These are phyloP conservation scores for Brenthis daphne DNA, from an alignment of 2,888 invertebrate species.

Conservation along the genomic window DNA sequence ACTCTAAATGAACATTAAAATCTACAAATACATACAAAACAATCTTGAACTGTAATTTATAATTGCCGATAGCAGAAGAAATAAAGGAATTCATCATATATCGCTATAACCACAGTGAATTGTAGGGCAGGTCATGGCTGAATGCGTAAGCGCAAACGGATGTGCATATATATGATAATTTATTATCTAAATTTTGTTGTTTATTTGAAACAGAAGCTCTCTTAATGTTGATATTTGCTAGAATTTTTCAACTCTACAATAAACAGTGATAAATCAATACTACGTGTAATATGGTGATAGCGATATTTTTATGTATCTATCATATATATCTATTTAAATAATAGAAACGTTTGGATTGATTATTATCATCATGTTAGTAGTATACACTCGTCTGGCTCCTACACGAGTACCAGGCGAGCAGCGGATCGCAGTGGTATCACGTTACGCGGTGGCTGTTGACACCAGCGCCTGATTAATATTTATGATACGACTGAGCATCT, in stretches of 20 bases:
- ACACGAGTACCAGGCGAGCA: constrained; percentile 73
- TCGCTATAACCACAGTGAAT: constrained; percentile 56
- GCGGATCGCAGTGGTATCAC: constrained; percentile 77
- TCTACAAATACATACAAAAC: not conserved
- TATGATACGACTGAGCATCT: constrained; percentile 82
- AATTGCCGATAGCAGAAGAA: constrained; percentile 43
- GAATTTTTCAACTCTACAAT: constrained; percentile 23
- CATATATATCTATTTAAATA: not conserved
- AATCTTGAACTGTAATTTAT: constrained; percentile 16
- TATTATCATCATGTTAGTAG: constrained; percentile 43
- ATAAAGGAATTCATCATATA: constrained; percentile 51
- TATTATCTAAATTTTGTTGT: constrained; percentile 62
- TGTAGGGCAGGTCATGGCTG: constrained; percentile 80
- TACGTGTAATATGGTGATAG: not conserved
- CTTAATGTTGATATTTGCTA: constrained; percentile 20
- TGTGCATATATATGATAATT: constrained; percentile 60
- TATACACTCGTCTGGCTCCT: constrained; percentile 57
- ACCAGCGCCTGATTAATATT: constrained; percentile 83
- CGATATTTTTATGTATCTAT: not conserved
- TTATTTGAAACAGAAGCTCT: constrained; percentile 37
- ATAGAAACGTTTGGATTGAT: constrained; percentile 38
- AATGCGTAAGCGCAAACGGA: constrained; percentile 74
- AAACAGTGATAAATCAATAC: not conserved
- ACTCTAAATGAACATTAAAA: constrained; percentile 14
- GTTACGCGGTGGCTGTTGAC: constrained; percentile 83